A percentile compares a stretch with the other conserved stretches of the same genome.
Evolutionary conservation across 2,797 vertebrate species (phyloP).

Genomic region (Xiphophorus birchmanni): DNA sequence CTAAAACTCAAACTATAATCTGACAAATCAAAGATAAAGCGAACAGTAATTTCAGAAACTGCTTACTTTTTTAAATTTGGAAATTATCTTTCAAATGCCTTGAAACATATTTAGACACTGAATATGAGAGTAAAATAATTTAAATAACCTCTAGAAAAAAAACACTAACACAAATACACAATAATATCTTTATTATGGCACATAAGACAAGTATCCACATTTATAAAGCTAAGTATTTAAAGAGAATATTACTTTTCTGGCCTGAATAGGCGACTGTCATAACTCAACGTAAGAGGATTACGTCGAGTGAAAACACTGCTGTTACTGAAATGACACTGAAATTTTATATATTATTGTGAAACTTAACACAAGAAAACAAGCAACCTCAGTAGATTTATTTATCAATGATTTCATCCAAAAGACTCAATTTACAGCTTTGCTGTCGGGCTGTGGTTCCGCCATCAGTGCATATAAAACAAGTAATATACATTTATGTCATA

Average conservation of each 20-base stretch:
- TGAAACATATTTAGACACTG: neutral
- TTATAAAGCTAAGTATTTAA: constrained; percentile 25
- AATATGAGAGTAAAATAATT: neutral
- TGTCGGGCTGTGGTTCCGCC: constrained; percentile 7
- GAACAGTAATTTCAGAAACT: neutral
- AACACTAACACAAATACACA: neutral
- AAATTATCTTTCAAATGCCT: neutral
- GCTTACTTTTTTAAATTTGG: neutral
- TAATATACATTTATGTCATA: constrained; percentile 12
- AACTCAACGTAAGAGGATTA: constrained; percentile 10
- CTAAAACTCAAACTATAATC: neutral
- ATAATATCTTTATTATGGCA: constrained; percentile 71
- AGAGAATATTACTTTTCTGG: constrained; percentile 33
- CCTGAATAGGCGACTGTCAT: constrained; percentile 35
- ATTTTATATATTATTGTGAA: neutral
- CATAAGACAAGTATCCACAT: constrained; percentile 54
- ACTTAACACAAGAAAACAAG: constrained; percentile 19
- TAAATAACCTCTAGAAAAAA: neutral
- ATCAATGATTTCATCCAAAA: constrained; percentile 23
- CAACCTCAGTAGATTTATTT: constrained; percentile 4
- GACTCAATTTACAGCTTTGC: constrained; percentile 27
- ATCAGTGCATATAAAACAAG: constrained; percentile 13
- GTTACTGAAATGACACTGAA: constrained; percentile 16
- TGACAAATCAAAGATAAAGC: neutral
- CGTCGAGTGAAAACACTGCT: constrained; percentile 2